Conservation (phyloP, 2,888 invertebrate genomes). For the Volucella inanis region DNA sequence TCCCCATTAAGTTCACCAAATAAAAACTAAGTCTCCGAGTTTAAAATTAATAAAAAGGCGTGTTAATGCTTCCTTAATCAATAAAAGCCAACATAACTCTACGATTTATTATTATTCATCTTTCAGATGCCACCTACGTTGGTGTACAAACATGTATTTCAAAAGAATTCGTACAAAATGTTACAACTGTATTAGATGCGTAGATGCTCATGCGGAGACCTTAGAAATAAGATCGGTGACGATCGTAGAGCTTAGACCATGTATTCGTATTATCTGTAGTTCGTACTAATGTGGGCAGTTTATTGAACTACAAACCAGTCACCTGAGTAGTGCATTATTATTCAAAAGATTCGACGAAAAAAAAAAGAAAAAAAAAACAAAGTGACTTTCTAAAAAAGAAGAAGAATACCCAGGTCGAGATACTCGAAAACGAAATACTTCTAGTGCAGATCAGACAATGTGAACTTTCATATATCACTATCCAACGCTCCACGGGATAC, state of each 20-base stretch:
- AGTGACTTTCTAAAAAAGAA: conserved; percentile 64
- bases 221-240: too few relatives aligned
- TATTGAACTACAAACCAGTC: conserved; percentile 68
- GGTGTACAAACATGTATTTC: not conserved
- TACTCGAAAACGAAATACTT: conserved; percentile 22
- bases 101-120: conserved; percentile 50
- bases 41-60: conserved; percentile 49
- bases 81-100: conserved; percentile 37
- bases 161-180: conserved; percentile 30
- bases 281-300: conserved; percentile 51
- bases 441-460: conserved; percentile 63
- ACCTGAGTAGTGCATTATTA: conserved; percentile 57
- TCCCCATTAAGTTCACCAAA: conserved; percentile 14
- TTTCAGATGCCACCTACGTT: conserved; percentile 53
- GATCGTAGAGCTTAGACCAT: too few relatives aligned
- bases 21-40: conserved; percentile 8
- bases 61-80: conserved; percentile 62
- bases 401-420: conserved; percentile 3
- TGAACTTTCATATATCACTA: conserved; percentile 72
- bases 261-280: too few relatives aligned
- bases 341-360: conserved; percentile 44
- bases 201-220: too few relatives aligned
- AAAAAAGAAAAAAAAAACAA: conserved; percentile 28
- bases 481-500: conserved; percentile 50
- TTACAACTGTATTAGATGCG: conserved; percentile 10